Evolutionary conservation across 2,888 invertebrate genomes (phyloP), one percentile per base, ranked within the genome.

Genomic region (Agrotis puta): DNA sequence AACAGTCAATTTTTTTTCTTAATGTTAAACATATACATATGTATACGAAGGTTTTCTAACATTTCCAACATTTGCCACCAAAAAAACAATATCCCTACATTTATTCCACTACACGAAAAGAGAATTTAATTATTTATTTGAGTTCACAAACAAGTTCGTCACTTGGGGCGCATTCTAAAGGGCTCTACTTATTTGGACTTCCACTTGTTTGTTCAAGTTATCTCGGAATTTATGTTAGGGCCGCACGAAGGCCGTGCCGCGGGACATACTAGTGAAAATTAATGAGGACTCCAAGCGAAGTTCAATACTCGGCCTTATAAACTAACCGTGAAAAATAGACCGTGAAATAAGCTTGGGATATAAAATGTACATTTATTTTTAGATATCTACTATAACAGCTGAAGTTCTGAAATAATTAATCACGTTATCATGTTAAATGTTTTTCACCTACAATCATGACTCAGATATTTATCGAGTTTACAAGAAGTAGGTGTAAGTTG

Each of bases 151-250:
- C 88, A 88, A 90, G 88, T 88, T 79, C 79, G 91, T 90, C 94
- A 89, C 94, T 85, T 77, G 93, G 94, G 94, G 89, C 89, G 87
- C 92, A 93, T 94, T 92, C 86, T 89, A 90, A 90, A 92, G 91
- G 92, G 89, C 90, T 89, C 84, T 92, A 92, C 92, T 93, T 94
- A 93, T 94, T 93, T 93, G 91, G 88, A 92, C 91, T 93, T 92
- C 84, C 83, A 91, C 90, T 92, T 93, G 93, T 94, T 94, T 92
- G 92, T 88, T 88, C 89, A 92, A 94, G 92, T 94, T 95, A 92
- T 93, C 92, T 92, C 87, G 88, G 87, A 92, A 94, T 94, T 94
- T 94, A 94, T 94, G 94, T 92, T 87, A 85, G 91, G 92, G 90
- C 88, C 88, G 88, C 92, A 91, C 92, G 92, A 91, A 92, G 88